phyloP scores from a whole-genome alignment of 2,797 vertebrate species.

The Sebastes reedi region DNA sequence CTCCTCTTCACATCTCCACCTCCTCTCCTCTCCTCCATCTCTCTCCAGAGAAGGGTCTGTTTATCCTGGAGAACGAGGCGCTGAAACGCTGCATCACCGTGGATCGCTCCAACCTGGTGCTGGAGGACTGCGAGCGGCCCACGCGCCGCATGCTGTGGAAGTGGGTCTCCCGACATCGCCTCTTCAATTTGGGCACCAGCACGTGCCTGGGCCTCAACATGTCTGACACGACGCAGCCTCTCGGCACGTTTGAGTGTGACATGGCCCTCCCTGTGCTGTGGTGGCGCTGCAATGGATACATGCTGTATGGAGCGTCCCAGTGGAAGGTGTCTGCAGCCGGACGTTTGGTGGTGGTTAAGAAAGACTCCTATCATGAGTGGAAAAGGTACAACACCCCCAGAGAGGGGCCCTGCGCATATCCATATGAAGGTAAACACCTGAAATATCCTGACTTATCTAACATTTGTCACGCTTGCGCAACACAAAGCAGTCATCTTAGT shows the following conservation, averaged over 20 bases:
- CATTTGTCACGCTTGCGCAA: not conserved
- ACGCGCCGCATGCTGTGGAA: conserved; percentile 91
- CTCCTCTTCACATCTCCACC: not conserved
- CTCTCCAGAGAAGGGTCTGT: conserved; percentile 86
- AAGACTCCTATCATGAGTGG: conserved; percentile 79
- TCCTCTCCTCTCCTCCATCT: not conserved
- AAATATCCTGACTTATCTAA: not conserved
- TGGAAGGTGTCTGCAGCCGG: conserved; percentile 82
- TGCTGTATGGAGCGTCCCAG: conserved; percentile 80
- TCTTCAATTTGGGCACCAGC: conserved; percentile 89
- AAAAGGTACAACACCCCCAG: conserved; percentile 81
- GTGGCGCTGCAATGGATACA: conserved; percentile 87
- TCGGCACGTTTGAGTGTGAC: conserved; percentile 88
- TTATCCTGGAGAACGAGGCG: conserved; percentile 87
- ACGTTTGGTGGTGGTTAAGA: conserved; percentile 82
- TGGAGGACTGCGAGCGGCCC: conserved; percentile 84
- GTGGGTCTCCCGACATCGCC: conserved; percentile 90
- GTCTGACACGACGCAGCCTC: conserved; percentile 75
- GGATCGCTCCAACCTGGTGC: conserved; percentile 75
- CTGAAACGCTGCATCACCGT: conserved; percentile 84
- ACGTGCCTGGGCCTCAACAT: conserved; percentile 89
- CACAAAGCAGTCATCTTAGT: not conserved
- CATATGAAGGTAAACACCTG: conserved; percentile 86
- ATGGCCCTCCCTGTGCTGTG: conserved; percentile 74
- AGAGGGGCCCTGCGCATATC: conserved; percentile 87